Evolutionary conservation across 2,113 vertebrate species (phyloP), one percentile per base, ranked within the genome.

Genomic region (Corvus cornix): DNA sequence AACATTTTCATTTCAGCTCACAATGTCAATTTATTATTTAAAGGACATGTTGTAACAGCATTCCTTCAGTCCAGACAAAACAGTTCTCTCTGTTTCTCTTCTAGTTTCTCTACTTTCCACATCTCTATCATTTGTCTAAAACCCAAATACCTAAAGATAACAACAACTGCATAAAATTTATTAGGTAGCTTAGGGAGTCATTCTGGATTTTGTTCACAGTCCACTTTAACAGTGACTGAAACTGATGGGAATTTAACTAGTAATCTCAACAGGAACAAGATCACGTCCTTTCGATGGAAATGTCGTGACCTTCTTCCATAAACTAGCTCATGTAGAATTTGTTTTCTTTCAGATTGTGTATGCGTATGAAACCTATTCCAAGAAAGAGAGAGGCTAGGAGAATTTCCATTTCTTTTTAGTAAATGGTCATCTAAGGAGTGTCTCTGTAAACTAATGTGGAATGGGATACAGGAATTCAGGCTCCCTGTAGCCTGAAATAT

Each of bases 61-160:
- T 91, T 92, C 76, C 49, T 95, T 82, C 35, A 10, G 66, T 66
- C 80, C 77, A 97, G 89, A 84, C 91, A 91, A 94, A 95, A 95
- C 69, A 94, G 10, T 62, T 84, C 37, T 83, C 41, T 68, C 56
- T 97, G 53, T 58, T 96, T 95, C 62, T 85, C 28, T 66, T 85
- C 67, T 87, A 69, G 21, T 52, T 95, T 59, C 56, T 93, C 41
- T 33, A 59, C 56, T 90, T 90, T n/a, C 24, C 26, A 1, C 78
- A 64, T 78, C 80, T 84, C 69, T 64, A 48, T 59, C 8, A 78
- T 92, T 94, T 89, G 73, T 91, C 86, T 92, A 75, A 95, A 92
- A 67, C 49, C 5, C 6, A 37, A 89, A 78, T 68, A 70, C 37
- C 62, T 68, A 82, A 89, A 92, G 79, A 0, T 24, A 90, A 43